Conservation (phyloP, 2,797 vertebrate genomes). For the Staurois parvus region DNA sequence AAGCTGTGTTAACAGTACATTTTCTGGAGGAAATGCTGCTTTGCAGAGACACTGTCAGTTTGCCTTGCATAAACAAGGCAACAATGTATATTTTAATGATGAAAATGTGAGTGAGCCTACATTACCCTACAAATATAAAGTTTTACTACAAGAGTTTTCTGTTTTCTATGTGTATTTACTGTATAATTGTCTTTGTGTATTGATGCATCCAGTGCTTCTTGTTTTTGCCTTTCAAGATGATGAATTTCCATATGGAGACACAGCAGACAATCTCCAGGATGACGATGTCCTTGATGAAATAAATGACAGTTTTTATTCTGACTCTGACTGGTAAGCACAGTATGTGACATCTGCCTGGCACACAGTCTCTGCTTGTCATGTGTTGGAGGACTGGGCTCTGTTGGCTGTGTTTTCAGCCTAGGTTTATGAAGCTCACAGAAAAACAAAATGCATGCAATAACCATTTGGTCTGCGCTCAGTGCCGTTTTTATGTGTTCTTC, state of each 20-base stretch:
- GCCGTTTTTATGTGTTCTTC: conserved; percentile 25
- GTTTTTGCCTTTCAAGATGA: conserved; percentile 28
- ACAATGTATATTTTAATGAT: not conserved
- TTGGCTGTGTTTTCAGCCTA: conserved; percentile 4
- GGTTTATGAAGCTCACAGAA: conserved; percentile 17
- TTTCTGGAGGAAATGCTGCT: not conserved
- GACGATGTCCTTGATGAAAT: conserved; percentile 11
- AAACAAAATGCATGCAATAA: conserved; percentile 36
- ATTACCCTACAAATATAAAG: not conserved
- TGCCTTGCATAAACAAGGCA: not conserved
- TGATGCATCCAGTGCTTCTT: conserved; percentile 16
- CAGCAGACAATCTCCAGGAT: conserved; percentile 3
- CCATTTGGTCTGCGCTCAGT: conserved; percentile 1
- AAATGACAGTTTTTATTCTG: conserved; percentile 59
- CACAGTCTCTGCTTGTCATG: not conserved
- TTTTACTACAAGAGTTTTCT: not conserved
- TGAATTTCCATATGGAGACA: conserved; percentile 24
- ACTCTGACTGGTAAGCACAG: conserved; percentile 66
- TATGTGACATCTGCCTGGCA: not conserved
- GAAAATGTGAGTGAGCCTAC: not conserved
- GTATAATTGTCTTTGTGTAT: conserved; percentile 7
- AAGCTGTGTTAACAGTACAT: no score
- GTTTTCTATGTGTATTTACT: not conserved
- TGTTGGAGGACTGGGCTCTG: not conserved
- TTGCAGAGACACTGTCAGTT: not conserved